Evolutionary conservation across 2,113 vertebrate genomes (phyloP).

Genomic region (Spea multiplicata): DNA sequence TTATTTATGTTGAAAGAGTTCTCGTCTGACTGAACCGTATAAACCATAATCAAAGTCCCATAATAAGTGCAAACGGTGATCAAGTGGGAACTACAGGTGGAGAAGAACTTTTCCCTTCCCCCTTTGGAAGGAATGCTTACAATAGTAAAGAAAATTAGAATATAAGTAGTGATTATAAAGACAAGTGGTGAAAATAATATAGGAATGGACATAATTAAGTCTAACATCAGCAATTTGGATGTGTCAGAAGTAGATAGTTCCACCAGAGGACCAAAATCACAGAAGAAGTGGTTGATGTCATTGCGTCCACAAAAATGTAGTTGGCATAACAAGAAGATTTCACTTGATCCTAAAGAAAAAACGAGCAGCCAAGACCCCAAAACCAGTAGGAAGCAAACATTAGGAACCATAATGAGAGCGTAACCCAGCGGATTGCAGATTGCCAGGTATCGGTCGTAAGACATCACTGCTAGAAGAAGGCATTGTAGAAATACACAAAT

Average conservation of each 20-base stretch:
- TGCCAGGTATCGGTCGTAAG: slow-evolving; percentile 8
- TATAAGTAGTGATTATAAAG: background rate
- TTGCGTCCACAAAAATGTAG: slow-evolving; percentile 15
- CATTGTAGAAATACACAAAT: background rate
- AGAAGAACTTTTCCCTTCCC: too few species aligned
- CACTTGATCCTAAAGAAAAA: background rate
- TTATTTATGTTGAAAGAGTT: background rate
- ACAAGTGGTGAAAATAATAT: background rate
- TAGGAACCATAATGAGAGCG: background rate
- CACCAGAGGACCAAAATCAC: slow-evolving; percentile 13
- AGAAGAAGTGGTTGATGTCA: slow-evolving; percentile 13
- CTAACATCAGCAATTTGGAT: background rate
- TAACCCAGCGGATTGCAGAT: slow-evolving; percentile 4
- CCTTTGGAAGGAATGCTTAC: background rate
- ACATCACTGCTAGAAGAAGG: slow-evolving; percentile 10
- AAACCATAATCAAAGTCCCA: background rate
- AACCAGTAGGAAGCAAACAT: background rate
- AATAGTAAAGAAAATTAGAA: slow-evolving; percentile 1
- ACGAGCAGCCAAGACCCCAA: background rate
- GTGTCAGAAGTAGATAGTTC: background rate
- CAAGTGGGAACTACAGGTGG: too few species aligned
- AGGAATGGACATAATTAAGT: background rate
- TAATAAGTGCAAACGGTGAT: background rate
- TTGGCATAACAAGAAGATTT: background rate
- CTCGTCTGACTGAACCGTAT: background rate